A percentile compares a stretch with the other conserved stretches of the same genome.
phyloP scores from a whole-genome alignment of 2,113 vertebrate species.

The Saccopteryx bilineata region DNA sequence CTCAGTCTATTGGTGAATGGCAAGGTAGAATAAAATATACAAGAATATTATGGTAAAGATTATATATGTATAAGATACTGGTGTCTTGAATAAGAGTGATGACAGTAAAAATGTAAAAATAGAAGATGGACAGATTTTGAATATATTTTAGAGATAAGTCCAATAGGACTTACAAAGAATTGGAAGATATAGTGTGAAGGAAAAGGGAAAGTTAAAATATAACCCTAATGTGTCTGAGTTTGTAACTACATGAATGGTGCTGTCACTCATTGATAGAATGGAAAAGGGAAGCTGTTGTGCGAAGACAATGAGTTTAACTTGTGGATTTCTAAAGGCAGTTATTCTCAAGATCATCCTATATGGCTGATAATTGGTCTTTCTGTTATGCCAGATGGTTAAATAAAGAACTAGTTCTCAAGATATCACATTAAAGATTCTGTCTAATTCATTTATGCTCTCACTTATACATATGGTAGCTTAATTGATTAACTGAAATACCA shows the following conservation, averaged over 20 bases:
- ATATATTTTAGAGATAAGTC: conserved; percentile 27
- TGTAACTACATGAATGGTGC: background rate
- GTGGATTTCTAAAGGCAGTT: conserved; percentile 52
- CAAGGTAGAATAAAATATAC: conserved; percentile 22
- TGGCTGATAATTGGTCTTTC: conserved; percentile 50
- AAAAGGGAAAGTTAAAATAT: background rate
- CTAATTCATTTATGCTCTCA: conserved; percentile 72
- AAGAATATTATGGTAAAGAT: background rate
- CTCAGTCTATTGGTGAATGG: conserved; percentile 5
- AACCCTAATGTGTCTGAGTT: background rate
- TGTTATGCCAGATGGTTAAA: conserved; percentile 48
- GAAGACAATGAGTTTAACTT: background rate
- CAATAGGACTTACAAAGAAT: background rate
- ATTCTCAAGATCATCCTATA: conserved; percentile 39
- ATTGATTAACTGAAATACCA: conserved; percentile 78
- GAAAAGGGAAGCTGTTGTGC: background rate
- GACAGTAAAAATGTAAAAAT: conserved; percentile 31
- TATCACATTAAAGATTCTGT: conserved; percentile 68
- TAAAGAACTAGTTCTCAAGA: conserved; percentile 53
- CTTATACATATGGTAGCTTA: conserved; percentile 67
- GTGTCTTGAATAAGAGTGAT: background rate
- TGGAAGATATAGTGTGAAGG: background rate
- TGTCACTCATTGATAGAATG: background rate
- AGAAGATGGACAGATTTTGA: background rate
- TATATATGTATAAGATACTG: background rate